Base-by-base conservation (phyloP, 2,113 vertebrate genomes). In the Sakesphorus luctuosus region DNA sequence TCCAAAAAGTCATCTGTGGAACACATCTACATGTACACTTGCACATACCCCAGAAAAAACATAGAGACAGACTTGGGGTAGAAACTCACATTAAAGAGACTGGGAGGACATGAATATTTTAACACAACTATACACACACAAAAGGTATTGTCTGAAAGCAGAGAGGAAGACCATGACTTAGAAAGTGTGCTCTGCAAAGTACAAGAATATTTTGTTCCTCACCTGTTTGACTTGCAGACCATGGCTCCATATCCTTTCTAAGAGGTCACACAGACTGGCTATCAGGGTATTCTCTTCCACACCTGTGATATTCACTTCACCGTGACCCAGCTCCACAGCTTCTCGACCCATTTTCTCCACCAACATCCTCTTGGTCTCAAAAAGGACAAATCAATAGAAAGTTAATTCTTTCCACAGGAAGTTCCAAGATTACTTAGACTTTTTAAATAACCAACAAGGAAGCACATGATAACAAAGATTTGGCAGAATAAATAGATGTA, bases 281-380 rank as follows among this genome's bases (percentile, higher is more conserved):
- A 98, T 98, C 85, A 98, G 93, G 31, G 98, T 98, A 73, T 98
- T 98, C 96, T 98, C 98, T 91, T 98, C 98, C 49, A 98, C 98
- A 10, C 98, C 98, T n/a, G 98, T 98, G 94, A 98, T 98, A 93
- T 98, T 98, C 94, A 98, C 98, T 84, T 98, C 98, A 71, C 98
- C 98, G 9, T 98, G 98, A 84, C 98, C 98, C 67, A 98, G 94
- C 85, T 98, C 98, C 94, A 98, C 98, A 62, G 98, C 98, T 95
- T 98, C 98, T 82, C 98, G 97, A 33, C 98, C 98, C 98, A 98
- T 98, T 96, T 98, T 98, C 94, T 98, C 98, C 63, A 98, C 98
- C 94, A 98, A 96, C 98, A 98, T 98, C 71, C 98, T 98, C 97
- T 98, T 98, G 65, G 98, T 98, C 98, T 98, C 89, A 62, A 77